phyloP scores from a whole-genome alignment of 1,140 invertebrate species.

The Drosophila trapezifrons region DNA sequence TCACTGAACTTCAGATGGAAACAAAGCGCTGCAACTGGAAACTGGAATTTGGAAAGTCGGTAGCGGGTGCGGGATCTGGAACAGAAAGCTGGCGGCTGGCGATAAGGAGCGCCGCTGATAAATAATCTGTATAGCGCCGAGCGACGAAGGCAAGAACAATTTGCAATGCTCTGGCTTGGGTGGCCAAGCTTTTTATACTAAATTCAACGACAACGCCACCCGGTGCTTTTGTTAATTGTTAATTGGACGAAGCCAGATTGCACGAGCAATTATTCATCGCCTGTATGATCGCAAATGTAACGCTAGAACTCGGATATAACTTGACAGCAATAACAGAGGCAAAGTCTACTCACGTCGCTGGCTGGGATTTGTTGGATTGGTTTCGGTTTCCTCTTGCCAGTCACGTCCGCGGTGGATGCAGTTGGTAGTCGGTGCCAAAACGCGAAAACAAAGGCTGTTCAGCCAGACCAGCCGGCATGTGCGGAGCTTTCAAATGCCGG shows the following conservation, averaged over 20 bases:
- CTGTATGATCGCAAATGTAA: slow-evolving; percentile 57
- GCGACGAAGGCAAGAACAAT: not conserved
- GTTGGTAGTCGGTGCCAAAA: slow-evolving; percentile 28
- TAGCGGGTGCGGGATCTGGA: slow-evolving; percentile 34
- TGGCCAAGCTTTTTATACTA: slow-evolving; percentile 59
- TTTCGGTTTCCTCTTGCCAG: slow-evolving; percentile 38
- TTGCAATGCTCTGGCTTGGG: slow-evolving; percentile 33
- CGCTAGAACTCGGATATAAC: slow-evolving; percentile 44
- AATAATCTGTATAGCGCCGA: slow-evolving; percentile 1
- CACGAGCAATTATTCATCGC: slow-evolving; percentile 65
- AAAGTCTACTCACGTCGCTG: slow-evolving; percentile 63
- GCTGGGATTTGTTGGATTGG: slow-evolving; percentile 10
- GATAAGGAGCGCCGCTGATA: slow-evolving; percentile 59
- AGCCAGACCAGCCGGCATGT: slow-evolving; percentile 29
- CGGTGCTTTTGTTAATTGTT: slow-evolving; percentile 27
- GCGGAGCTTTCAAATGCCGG: slow-evolving; percentile 42
- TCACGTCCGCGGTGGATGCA: slow-evolving; percentile 46
- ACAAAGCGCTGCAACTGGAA: slow-evolving; percentile 35
- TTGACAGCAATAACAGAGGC: slow-evolving; percentile 38
- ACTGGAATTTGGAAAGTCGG: slow-evolving; percentile 27
- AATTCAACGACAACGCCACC: not conserved
- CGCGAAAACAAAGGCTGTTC: slow-evolving; percentile 28
- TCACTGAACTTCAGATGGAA: slow-evolving; percentile 51
- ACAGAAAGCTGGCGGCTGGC: slow-evolving; percentile 30
- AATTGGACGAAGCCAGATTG: slow-evolving; percentile 37